phyloP scores from a whole-genome alignment of 2,888 invertebrate genomes.

The Drosophila fungiperda region DNA sequence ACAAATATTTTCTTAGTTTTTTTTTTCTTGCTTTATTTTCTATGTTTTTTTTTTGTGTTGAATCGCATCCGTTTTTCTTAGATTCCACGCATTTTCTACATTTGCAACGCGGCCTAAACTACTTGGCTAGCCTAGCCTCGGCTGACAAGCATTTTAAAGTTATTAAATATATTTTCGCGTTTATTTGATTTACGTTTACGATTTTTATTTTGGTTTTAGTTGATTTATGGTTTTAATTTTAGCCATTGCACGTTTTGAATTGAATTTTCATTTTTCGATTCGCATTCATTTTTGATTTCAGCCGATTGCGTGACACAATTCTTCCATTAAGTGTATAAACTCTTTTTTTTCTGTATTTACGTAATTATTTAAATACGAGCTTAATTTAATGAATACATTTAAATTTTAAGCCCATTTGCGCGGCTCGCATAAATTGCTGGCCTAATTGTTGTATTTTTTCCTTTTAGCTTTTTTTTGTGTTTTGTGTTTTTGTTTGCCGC shows the following conservation, averaged over 20 bases:
- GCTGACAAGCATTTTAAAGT: conserved; percentile 27
- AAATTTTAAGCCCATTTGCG: conserved; percentile 48
- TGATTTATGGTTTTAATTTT: conserved; percentile 39
- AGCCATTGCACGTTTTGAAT: conserved; percentile 35
- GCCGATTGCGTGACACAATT: conserved; percentile 49
- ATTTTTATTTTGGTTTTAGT: conserved; percentile 18
- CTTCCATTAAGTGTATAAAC: conserved; percentile 37
- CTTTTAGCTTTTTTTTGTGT: background rate
- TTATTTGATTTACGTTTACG: conserved; percentile 7
- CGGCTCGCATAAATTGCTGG: conserved; percentile 21
- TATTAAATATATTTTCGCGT: conserved; percentile 15
- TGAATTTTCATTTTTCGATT: conserved; percentile 40
- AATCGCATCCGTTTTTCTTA: conserved; percentile 18
- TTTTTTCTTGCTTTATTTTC: conserved; percentile 53
- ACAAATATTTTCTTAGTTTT: conserved; percentile 16
- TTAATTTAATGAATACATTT: conserved; percentile 63
- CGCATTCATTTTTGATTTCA: conserved; percentile 48
- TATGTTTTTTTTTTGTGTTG: conserved; percentile 23
- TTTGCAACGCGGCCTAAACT: conserved; percentile 29
- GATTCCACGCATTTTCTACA: conserved; percentile 42
- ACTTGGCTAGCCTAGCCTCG: conserved; percentile 17
- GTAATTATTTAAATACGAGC: conserved; percentile 56
- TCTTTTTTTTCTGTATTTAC: conserved; percentile 22
- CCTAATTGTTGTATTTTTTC: conserved; percentile 25
- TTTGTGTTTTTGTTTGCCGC: conserved; percentile 10